Base-by-base conservation (phyloP, 2,888 invertebrate species). In the Beris morrisii region DNA sequence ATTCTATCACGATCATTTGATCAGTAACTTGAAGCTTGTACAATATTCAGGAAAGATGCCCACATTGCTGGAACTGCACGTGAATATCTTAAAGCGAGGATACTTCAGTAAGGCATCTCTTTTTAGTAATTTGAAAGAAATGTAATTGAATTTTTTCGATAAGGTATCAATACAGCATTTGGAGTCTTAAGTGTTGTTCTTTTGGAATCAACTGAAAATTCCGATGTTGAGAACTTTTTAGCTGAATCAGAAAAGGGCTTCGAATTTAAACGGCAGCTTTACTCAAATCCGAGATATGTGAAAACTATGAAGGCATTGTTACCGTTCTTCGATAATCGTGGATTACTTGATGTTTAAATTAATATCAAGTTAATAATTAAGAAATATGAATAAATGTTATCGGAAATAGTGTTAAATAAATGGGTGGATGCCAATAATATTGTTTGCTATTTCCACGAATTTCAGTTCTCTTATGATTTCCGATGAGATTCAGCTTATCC, bases 301-400 rank as follows among this genome's bases (percentile, higher is more conserved):
- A 71, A 72, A 50, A 64, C 72, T n/a, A 66, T 79, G 38, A 64
- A 64, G 28, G 58, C 48, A 11, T n/a, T 70, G 9, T 52, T 79
- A 3, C 78, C 77, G 5, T 78, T 76, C 76, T 73, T 76, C 4
- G 66, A 73, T 52, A 71, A 73, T 59, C 73, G 75, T 0, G 78
- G 78, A 4, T 53, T 70, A 12, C n/a, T 53, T 3, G 53, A 53
- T 31, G 5, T 3, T 38, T 38, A 9, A 38, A 38, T 44, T 22
- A 22, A 22, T 22, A 22, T 22, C 22, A 22, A 22, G 22, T 22
- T 22, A 22, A 22, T 22, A 22, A 22, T 22, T 22, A 22, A 22
- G 22, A 3, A 22, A 22, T 22, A 22, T 22, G 22, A 22, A 22
- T 22, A 22, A 22, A 22, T 22, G 22, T 22, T 2, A 22, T 22